Evolutionary conservation across 2,797 vertebrate genomes (phyloP).

Genomic region (Molossus molossus): DNA sequence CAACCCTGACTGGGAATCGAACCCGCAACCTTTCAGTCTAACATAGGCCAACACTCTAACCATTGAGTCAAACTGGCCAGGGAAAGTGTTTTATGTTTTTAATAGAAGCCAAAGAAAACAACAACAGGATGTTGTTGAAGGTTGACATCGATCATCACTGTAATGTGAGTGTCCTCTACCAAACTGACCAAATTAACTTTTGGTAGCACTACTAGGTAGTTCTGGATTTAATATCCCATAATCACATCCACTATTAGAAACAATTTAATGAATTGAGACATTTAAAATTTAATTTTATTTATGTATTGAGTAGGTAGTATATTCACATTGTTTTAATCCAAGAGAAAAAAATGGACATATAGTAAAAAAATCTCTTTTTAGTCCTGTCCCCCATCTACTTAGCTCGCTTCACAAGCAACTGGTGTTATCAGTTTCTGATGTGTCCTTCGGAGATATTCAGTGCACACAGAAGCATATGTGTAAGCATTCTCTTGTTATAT

Average conservation of each 20-base stretch:
- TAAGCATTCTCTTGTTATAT: not conserved
- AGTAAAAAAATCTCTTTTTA: not conserved
- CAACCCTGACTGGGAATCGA: too few relatives aligned
- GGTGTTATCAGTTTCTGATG: not conserved
- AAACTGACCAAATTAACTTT: not conserved
- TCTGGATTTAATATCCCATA: not conserved
- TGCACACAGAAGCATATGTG: not conserved
- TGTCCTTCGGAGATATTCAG: not conserved
- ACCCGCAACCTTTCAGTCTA: too few relatives aligned
- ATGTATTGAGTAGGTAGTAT: not conserved
- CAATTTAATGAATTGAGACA: not conserved
- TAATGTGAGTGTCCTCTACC: not conserved
- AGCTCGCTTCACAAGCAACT: not conserved
- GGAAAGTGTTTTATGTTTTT: not conserved
- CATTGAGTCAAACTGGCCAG: too few relatives aligned
- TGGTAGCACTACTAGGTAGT: not conserved
- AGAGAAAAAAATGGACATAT: not conserved
- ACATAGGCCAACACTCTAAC: too few relatives aligned
- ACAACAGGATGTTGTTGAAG: not conserved
- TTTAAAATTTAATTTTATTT: not conserved
- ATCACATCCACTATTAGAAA: not conserved
- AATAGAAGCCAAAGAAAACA: not conserved
- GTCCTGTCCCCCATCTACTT: not conserved
- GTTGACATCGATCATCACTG: not conserved
- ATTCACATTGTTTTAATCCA: slow-evolving; percentile 21